Evolutionary conservation across 2,113 vertebrate genomes (phyloP).

Genomic region (Deroptyus accipitrinus): DNA sequence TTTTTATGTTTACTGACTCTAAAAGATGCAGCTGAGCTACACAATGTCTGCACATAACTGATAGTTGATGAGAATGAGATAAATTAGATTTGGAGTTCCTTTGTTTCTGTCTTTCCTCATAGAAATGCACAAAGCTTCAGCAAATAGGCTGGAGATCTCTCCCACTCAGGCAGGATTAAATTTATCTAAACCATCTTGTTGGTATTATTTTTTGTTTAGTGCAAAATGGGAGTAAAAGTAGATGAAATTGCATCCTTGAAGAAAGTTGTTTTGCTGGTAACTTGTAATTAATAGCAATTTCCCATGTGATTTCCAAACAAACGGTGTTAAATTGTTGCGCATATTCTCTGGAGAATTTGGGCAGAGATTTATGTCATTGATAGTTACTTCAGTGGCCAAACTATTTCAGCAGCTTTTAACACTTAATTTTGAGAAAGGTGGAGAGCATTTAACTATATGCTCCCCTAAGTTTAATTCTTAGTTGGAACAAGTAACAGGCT

Average conservation of each 20-base stretch:
- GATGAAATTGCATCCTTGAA: not conserved
- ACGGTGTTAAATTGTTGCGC: not conserved
- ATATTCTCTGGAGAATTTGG: not conserved
- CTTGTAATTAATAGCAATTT: not conserved
- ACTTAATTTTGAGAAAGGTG: not conserved
- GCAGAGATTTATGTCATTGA: not conserved
- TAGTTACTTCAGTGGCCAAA: not conserved
- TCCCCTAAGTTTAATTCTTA: not conserved
- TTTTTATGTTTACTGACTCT: not conserved
- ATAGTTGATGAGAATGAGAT: not conserved
- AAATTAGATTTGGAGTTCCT: not conserved
- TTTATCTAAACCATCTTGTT: not conserved
- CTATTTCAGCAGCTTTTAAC: not conserved
- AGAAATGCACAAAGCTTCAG: not conserved
- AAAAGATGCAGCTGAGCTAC: not conserved
- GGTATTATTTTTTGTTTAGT: not conserved
- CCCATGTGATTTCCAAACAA: not conserved
- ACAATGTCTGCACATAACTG: not conserved
- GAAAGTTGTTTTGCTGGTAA: not conserved
- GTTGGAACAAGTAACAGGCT: not conserved
- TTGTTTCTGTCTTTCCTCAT: not conserved
- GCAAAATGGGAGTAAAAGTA: not conserved
- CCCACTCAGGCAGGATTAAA: not conserved
- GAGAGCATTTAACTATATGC: not conserved
- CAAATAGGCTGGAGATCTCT: not conserved